Evolutionary conservation across 2,888 invertebrate genomes (phyloP), one percentile per base, ranked within the genome.

Genomic region (Acrocyrtus sp.): DNA sequence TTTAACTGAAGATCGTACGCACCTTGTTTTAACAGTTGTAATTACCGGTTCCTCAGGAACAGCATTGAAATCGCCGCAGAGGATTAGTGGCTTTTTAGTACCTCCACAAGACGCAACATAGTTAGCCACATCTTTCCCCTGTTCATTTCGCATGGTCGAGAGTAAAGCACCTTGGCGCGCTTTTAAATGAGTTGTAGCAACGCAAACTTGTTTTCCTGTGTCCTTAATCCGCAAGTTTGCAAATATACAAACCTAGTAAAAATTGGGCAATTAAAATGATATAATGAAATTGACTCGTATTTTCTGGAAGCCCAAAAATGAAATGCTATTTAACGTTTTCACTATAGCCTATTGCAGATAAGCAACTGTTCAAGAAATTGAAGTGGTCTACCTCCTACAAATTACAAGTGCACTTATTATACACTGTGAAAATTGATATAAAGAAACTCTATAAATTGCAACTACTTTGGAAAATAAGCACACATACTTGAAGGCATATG

Each of bases 21-120:
- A 80, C 81, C 78, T 81, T 26, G 74, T 72, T 74, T 88, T 83
- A 50, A 91, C 85, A 0, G 90, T 89, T 24, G 85, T 83, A 82
- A 92, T 91, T 2, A 92, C 88, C 0, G 90, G 89, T 83, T 92
- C 92, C 3, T 84, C 85, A 0, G 91, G 91, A 82, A 90, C 90
- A 0, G 91, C 92, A 83, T 92, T 92, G 82, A 92, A 92, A 83
- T 92, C 92, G 0, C 92, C 92, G 81, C 90, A 90, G 2, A 92
- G 80, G 48, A 92, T 84, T 3, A 90, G 83, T 0, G 92, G 90
- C 65, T 88, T 85, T 1, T 85, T 84, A 19, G 77, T 47, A 24
- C 79, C 84, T 39, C 79, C 78, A 47, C 75, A 78, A n/a, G 81
- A 78, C 21, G 58, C 70, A 24, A 80, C 72, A 51, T 76, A 80